Evolutionary conservation across 1,140 invertebrate genomes (phyloP), one percentile per base, ranked within the genome.

Genomic region (Lordiphosa mommai): DNA sequence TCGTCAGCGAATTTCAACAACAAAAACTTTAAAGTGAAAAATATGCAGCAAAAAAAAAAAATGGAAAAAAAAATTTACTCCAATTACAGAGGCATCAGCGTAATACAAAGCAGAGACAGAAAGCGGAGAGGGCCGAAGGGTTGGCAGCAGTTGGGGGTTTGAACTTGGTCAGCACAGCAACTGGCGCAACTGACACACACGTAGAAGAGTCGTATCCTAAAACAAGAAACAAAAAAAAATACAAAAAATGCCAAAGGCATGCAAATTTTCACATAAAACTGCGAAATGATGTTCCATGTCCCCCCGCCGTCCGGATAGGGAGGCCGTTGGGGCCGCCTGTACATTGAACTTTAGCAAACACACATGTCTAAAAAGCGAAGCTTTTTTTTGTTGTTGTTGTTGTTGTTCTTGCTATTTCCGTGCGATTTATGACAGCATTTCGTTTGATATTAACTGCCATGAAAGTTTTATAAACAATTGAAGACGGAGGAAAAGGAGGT

Each of bases 181-280:
- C 36, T 52, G 34, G 47, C 7, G 47, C 7, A 38, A 38, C 16
- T 34, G 33, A 37, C 36, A 33, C 29, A 43, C 27, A 27, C 23
- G 29, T 9, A 34, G 33, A 17, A n/a, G 38, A 12, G 23, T 40
- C 4, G 23, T 8, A 4, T 10, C 6, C 12, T 4, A 14, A 17
- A 44, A 2, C 41, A 5, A 20, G 3, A 13, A 10, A 37, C 36
- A 43, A 23, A 20, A 2, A 41, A 13, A 43, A 9, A n/a, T n/a
- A n/a, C 10, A 13, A 23, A 48, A 68, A 49, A 70, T 55, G 29
- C 36, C 66, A 66, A 38, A 9, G 48, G 51, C 49, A 64, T 71
- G 74, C 58, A 56, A 67, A 67, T 71, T 76, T 82, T 82, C 66
- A 63, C 76, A 80, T 59, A 49, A 48, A 64, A 33, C 30, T 80